Conservation (phyloP, 2,888 invertebrate genomes). For the Campoplex nolae region DNA sequence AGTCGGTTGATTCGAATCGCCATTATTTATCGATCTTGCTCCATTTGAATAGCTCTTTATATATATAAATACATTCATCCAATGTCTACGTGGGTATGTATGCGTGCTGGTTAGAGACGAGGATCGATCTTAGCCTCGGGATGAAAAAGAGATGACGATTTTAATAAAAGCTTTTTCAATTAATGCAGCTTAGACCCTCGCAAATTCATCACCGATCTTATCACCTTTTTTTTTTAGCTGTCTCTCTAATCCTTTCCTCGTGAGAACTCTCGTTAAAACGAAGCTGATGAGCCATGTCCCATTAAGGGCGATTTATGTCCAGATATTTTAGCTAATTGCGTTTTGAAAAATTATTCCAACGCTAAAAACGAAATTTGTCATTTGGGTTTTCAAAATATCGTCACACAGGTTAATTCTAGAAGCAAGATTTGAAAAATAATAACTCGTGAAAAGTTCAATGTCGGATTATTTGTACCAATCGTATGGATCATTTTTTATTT, state of each 20-base stretch:
- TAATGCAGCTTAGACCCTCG: conserved; percentile 39
- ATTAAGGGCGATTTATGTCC: not conserved
- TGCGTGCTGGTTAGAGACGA: conserved; percentile 24
- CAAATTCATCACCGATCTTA: conserved; percentile 27
- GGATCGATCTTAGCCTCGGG: conserved; percentile 28
- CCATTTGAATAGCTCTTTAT: conserved; percentile 43
- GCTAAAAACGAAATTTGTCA: too few relatives aligned
- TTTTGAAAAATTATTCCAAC: not conserved
- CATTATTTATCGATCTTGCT: conserved; percentile 53
- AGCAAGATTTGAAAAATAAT: not conserved
- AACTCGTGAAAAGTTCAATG: not conserved
- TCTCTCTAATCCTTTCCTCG: not conserved
- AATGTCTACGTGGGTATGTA: not conserved
- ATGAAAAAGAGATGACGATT: conserved; percentile 35
- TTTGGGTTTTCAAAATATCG: too few relatives aligned
- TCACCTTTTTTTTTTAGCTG: not conserved
- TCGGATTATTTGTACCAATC: not conserved
- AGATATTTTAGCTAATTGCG: not conserved
- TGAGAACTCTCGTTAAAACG: conserved; percentile 32
- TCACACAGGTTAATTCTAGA: too few relatives aligned
- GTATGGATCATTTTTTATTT: not conserved
- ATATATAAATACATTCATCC: not conserved
- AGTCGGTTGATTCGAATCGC: conserved; percentile 47
- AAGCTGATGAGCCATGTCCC: conserved; percentile 26
- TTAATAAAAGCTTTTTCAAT: conserved; percentile 40